phyloP scores from a whole-genome alignment of 1,140 invertebrate species.

The Leptinotarsa texana region DNA sequence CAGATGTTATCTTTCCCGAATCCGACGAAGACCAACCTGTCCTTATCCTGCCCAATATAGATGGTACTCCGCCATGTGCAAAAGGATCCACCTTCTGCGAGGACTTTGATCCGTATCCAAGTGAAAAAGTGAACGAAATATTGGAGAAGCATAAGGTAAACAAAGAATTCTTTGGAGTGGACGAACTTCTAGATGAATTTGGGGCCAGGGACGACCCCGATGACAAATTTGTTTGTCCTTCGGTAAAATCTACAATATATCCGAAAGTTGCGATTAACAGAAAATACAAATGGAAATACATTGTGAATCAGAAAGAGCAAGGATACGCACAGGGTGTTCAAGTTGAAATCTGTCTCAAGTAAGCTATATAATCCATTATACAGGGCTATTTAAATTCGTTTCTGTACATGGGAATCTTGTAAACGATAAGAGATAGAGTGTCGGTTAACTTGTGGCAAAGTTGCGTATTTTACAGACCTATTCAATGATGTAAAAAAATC shows the following conservation, averaged over 20 bases:
- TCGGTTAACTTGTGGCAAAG: no score
- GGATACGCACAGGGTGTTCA: conserved; percentile 61
- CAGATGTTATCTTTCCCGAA: conserved; percentile 46
- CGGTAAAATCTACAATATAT: conserved; percentile 45
- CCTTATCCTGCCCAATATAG: conserved; percentile 22
- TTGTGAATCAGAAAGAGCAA: conserved; percentile 61
- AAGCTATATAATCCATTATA: conserved; percentile 36
- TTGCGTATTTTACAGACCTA: no score
- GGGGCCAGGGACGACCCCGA: conserved; percentile 41
- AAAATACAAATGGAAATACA: conserved; percentile 59
- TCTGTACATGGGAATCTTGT: no score
- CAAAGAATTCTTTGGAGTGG: conserved; percentile 44
- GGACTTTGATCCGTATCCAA: conserved; percentile 46
- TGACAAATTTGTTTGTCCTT: conserved; percentile 45
- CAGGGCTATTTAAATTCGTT: no score
- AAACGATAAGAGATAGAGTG: no score
- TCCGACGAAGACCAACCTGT: conserved; percentile 34
- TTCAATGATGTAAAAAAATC: no score
- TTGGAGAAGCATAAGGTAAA: conserved; percentile 27
- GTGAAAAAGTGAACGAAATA: conserved; percentile 39
- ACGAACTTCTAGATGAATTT: conserved; percentile 39
- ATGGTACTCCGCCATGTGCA: conserved; percentile 45
- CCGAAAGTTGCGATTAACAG: conserved; percentile 51
- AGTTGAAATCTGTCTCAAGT: conserved; percentile 61
- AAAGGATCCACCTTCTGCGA: conserved; percentile 45